A percentile compares a stretch with the other conserved stretches of the same genome.
Evolutionary conservation across 1,140 invertebrate species (phyloP).

Genomic region (Popillia japonica): DNA sequence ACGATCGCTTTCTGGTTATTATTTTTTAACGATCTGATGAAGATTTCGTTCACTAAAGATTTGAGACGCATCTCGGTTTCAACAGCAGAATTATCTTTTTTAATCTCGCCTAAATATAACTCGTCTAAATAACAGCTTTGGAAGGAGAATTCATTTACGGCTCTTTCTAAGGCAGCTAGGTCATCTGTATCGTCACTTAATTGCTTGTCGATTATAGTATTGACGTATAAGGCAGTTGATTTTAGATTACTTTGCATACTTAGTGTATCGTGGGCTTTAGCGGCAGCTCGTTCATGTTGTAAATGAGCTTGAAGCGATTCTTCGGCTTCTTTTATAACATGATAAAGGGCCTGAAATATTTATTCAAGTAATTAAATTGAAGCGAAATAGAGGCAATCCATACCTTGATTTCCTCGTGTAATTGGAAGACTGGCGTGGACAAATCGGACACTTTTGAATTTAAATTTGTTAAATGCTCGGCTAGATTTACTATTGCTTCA

Average conservation of each 20-base stretch:
- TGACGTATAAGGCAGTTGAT: conserved; percentile 49
- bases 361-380: too few species aligned
- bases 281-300: conserved; percentile 48
- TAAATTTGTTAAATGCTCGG: conserved; percentile 55
- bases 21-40: conserved; percentile 68
- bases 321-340: conserved; percentile 49
- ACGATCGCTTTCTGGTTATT: conserved; percentile 66
- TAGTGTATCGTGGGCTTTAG: conserved; percentile 48
- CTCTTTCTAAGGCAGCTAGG: conserved; percentile 63
- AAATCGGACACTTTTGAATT: conserved; percentile 54
- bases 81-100: conserved; percentile 60
- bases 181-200: conserved; percentile 45
- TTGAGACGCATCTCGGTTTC: conserved; percentile 67
- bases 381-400: too few species aligned
- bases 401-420: conserved; percentile 55
- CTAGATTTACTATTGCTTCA: conserved; percentile 56
- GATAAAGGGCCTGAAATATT: conserved; percentile 45
- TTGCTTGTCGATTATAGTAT: conserved; percentile 48
- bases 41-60: conserved; percentile 67
- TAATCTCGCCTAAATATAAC: conserved; percentile 62
- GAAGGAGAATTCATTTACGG: conserved; percentile 67
- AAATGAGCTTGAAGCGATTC: conserved; percentile 47
- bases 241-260: conserved; percentile 51
- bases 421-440: conserved; percentile 51
- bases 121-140: conserved; percentile 72